Evolutionary conservation across 2,797 vertebrate genomes (phyloP).

Genomic region (Thalassophryne amazonica): DNA sequence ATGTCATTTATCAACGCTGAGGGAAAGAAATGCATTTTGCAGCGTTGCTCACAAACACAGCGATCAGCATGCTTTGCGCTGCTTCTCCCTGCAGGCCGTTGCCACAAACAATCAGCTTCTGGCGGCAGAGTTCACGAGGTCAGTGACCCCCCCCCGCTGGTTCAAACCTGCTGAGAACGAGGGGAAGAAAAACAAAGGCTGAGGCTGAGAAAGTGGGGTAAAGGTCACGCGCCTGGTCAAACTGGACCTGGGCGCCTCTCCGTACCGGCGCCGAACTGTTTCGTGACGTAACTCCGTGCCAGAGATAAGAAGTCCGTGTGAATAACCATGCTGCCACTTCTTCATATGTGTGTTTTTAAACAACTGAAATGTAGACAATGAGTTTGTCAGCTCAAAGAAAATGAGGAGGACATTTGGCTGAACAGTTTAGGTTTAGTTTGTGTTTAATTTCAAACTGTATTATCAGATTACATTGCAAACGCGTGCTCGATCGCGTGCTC

Average conservation of each 20-base stretch:
- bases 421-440: no score
- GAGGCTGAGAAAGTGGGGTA: constrained; percentile 32
- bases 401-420: no score
- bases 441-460: no score
- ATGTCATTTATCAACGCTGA: constrained; percentile 18
- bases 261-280: neutral
- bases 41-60: constrained; percentile 28
- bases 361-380: no score
- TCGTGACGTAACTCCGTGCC: constrained; percentile 1
- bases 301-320: no score
- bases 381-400: no score
- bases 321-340: no score
- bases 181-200: constrained; percentile 20
- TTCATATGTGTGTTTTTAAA: no score
- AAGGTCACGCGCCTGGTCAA: constrained; percentile 54
- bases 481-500: no score
- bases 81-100: constrained; percentile 40
- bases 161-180: constrained; percentile 49
- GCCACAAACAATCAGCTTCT: constrained; percentile 53
- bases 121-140: constrained; percentile 39
- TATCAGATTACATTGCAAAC: no score
- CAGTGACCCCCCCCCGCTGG: constrained; percentile 32
- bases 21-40: neutral
- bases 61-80: constrained; percentile 24
- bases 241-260: constrained; percentile 26